These are phyloP conservation scores for Catharus ustulatus DNA, from an alignment of 2,797 vertebrate genomes.

Conservation along the genomic window DNA sequence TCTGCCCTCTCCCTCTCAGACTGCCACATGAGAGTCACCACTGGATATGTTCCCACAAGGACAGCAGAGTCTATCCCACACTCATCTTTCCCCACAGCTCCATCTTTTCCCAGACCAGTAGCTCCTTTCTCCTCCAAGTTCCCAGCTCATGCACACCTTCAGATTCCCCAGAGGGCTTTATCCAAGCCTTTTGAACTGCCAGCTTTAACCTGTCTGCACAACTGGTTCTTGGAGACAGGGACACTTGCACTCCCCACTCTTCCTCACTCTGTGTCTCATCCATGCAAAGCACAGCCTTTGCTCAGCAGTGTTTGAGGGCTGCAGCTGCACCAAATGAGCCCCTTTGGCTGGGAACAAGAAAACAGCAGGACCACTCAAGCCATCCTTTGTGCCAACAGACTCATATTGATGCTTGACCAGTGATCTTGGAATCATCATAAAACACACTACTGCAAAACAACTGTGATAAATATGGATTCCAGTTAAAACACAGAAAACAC, in stretches of 20 bases:
- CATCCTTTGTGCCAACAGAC: not conserved
- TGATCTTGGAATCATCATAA: not conserved
- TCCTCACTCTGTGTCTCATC: not conserved
- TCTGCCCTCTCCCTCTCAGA: not conserved
- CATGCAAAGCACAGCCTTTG: not conserved
- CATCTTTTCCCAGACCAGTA: not conserved
- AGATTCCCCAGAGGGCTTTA: not conserved
- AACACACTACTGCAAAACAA: not conserved
- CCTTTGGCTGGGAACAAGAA: not conserved
- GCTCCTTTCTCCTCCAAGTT: not conserved
- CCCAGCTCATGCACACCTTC: not conserved
- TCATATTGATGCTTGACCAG: not conserved
- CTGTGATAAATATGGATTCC: not conserved
- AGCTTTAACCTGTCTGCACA: not conserved
- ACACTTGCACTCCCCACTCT: not conserved
- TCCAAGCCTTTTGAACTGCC: not conserved
- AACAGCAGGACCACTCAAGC: not conserved
- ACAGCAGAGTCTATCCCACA: not conserved
- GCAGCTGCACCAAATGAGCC: not conserved
- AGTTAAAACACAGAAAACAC: not conserved
- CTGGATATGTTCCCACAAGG: not conserved
- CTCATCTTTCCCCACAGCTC: not conserved
- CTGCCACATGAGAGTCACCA: not conserved
- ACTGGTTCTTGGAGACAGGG: not conserved
- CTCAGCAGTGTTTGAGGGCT: not conserved